Base-by-base conservation (phyloP, 2,888 invertebrate genomes). In the Ochlodes sylvanus region DNA sequence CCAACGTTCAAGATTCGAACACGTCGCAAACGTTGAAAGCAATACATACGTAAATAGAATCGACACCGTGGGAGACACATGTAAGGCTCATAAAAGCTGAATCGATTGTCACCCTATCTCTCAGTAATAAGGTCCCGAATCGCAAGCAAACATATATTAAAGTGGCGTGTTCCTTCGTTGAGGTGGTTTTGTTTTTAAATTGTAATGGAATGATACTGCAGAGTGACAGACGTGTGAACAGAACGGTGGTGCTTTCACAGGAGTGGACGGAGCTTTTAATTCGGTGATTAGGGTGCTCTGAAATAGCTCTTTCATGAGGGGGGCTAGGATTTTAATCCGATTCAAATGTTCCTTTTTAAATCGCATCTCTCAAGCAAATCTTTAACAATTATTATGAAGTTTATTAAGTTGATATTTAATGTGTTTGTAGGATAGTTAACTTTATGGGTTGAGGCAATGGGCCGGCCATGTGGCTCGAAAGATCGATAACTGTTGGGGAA, bases 141-240 rank as follows among this genome's bases (percentile, higher is more conserved):
- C 19, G 14, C 14, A 55, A 5, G 12, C n/a, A 54, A 52, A 42
- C 2, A 63, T 69, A 72, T 70, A 71, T 73, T 70, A 75, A 77
- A 70, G 71, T 73, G 71, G 61, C 56, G 69, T 72, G 70, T 71
- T 72, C 69, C 70, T 65, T 74, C 73, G 72, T 72, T 75, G 79
- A 79, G 83, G 81, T 79, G 76, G 82, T 87, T 86, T 87, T 87
- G 84, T 87, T 88, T 86, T 82, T 76, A 72, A 74, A 76, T 72
- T 72, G 76, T 72, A 72, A 84, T 79, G 83, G 79, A 78, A 84
- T 75, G 83, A 81, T 77, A 77, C 79, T 73, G 78, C 65, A 66
- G 77, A 88, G 81, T 88, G 91, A 91, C 88, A 84, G 86, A 88
- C 90, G 88, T 91, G 91, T 88, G 91, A 91, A 91, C 89, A 73